These are phyloP conservation scores for Megastigmus dorsalis DNA, from an alignment of 2,888 invertebrate species.

Conservation along the genomic window DNA sequence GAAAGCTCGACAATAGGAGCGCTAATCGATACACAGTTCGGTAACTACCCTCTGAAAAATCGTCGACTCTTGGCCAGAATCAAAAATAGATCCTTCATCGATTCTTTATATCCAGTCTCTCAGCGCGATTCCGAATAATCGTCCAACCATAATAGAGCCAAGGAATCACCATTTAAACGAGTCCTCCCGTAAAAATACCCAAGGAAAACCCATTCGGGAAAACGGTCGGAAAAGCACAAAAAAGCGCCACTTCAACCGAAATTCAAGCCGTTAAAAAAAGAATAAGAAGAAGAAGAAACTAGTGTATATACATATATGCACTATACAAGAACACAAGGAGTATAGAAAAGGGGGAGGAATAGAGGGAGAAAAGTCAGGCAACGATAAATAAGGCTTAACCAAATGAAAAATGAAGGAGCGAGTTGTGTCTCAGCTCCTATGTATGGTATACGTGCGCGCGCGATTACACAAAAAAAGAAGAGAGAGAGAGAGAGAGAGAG, in stretches of 20 bases:
- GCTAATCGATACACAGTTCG: no score
- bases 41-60: no score
- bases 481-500: neutral
- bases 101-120: no score
- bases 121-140: no score
- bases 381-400: conserved; percentile 46
- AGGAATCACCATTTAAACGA: conserved; percentile 1
- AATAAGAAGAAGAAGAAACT: neutral
- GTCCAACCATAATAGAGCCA: no score
- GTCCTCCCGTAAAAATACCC: neutral
- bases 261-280: neutral
- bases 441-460: neutral
- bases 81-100: no score
- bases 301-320: no score
- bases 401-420: conserved; percentile 45
- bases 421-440: no score
- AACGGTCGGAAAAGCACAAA: neutral
- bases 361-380: neutral
- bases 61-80: no score
- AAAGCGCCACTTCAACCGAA: neutral
- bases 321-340: no score
- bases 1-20: no score
- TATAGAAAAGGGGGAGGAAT: neutral
- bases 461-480: conserved; percentile 7
- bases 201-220: neutral